phyloP scores from a whole-genome alignment of 2,888 invertebrate genomes.

The Sarcophaga rosellei region DNA sequence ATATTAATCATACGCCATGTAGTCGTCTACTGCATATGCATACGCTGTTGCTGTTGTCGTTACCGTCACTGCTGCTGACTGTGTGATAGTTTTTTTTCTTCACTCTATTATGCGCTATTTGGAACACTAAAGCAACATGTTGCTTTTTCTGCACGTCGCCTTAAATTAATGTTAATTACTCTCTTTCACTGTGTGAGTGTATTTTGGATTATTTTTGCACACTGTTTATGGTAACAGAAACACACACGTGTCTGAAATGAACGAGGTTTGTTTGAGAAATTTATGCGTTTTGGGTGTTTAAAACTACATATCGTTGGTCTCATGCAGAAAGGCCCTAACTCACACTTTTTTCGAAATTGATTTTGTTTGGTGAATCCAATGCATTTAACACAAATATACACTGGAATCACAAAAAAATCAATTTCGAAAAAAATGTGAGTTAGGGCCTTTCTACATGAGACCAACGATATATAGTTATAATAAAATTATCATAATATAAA shows the following conservation, averaged over 20 bases:
- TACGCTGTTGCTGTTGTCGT: background rate
- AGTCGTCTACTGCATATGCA: conserved; percentile 9
- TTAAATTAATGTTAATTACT: conserved; percentile 57
- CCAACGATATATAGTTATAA: no score
- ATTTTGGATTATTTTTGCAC: conserved; percentile 18
- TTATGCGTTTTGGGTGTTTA: background rate
- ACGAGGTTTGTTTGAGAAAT: conserved; percentile 10
- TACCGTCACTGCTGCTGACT: background rate
- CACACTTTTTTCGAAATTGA: no score
- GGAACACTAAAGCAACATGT: conserved; percentile 52
- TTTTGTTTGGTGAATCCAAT: no score
- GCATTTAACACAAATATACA: no score
- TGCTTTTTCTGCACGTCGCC: conserved; percentile 1
- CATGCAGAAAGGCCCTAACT: no score
- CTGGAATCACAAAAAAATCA: no score
- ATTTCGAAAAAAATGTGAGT: no score
- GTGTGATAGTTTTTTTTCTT: conserved; percentile 6
- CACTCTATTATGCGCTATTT: conserved; percentile 28
- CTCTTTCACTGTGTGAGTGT: conserved; percentile 22
- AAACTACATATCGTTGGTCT: no score
- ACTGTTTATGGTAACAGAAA: conserved; percentile 34
- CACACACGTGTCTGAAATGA: conserved; percentile 18
- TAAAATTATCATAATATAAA: no score
- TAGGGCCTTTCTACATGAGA: no score
- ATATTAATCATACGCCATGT: conserved; percentile 35